Evolutionary conservation across 2,113 vertebrate genomes (phyloP).

Genomic region (Hemicordylus capensis): DNA sequence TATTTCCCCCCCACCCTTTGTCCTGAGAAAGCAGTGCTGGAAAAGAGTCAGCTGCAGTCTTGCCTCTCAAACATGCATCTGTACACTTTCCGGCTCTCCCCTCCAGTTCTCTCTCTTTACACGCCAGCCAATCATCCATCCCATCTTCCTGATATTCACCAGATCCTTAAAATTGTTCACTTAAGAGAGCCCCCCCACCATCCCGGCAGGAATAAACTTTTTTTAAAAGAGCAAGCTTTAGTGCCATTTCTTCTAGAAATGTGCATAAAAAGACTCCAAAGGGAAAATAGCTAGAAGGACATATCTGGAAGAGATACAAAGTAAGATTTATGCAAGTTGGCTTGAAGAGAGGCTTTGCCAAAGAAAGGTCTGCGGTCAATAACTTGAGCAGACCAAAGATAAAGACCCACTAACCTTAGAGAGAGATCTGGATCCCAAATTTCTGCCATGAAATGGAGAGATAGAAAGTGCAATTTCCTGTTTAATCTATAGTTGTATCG

Average conservation of each 20-base stretch:
- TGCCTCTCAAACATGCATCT: constrained; percentile 10
- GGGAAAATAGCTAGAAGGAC: constrained; percentile 71
- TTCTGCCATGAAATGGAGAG: background rate
- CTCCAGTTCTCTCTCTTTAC: constrained; percentile 49
- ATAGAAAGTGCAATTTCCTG: constrained; percentile 9
- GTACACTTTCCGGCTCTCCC: constrained; percentile 52
- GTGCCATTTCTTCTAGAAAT: constrained; percentile 68
- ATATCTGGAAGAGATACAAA: constrained; percentile 76
- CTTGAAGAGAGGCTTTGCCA: constrained; percentile 64
- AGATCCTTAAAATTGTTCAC: constrained; percentile 68
- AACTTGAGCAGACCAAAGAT: constrained; percentile 13
- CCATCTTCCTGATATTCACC: constrained; percentile 69
- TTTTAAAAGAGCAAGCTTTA: constrained; percentile 57
- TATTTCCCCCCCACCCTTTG: background rate
- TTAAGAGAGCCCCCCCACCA: background rate
- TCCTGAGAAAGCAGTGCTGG: constrained; percentile 4
- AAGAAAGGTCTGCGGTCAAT: constrained; percentile 45
- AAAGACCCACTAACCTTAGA: background rate
- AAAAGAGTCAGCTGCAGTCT: constrained; percentile 39
- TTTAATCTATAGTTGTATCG: background rate
- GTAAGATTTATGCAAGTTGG: constrained; percentile 61
- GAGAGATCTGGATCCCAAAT: background rate
- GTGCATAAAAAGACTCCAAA: constrained; percentile 75
- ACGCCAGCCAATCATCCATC: constrained; percentile 54
- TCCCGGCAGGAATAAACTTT: constrained; percentile 56